Evolutionary conservation across 23 tunicate species (phyloP), one percentile per base, ranked within the genome.

Genomic region (Oikopleura dioica): DNA sequence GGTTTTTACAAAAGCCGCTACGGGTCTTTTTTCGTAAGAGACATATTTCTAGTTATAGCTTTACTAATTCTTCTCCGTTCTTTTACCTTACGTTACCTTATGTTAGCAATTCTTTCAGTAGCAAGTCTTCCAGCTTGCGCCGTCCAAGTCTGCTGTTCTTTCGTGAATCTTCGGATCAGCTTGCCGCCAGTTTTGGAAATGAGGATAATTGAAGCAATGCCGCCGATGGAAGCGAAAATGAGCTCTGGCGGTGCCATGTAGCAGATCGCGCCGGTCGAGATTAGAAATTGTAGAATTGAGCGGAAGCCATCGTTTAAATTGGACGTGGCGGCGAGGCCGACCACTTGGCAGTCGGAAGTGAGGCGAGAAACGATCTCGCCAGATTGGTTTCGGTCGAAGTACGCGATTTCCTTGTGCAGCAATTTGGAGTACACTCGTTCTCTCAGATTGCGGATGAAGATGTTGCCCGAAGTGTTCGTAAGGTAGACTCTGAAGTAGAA

Each of bases 221-320:
- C 72, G 33, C 72, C 72, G 33, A 63, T 63, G 4, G 72, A 63
- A 63, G 26, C 72, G 72, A 28, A 23, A 2, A 63, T 63, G 4
- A 63, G 26, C 26, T 63, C 72, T 16, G 72, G 72, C 29, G 72
- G 72, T 28, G 72, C 72, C 29, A 63, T 2, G 33, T 63, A 63
- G 26, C 16, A 63, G 16, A 63, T 63, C 72, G 26, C 26, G 2
- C 72, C 33, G 33, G 72, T 63, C 2, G 72, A 63, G 2, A 63
- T 28, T 12, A 23, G 30, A 31, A 63, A 63, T 63, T 63, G 72
- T 24, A 63, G 2, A 31, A 63, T 28, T 63, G 16, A 63, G 30
- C 72, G 29, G 33, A 63, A 63, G 2, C 72, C 72, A 63, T 63
- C 72, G 33, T 63, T 63, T 28, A 63, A 63, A 63, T 63, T 63